Percentiles rank a stretch among this genome's conserved stretches.
phyloP scores from a whole-genome alignment of 2,888 invertebrate genomes.

The Napeogenes inachia region DNA sequence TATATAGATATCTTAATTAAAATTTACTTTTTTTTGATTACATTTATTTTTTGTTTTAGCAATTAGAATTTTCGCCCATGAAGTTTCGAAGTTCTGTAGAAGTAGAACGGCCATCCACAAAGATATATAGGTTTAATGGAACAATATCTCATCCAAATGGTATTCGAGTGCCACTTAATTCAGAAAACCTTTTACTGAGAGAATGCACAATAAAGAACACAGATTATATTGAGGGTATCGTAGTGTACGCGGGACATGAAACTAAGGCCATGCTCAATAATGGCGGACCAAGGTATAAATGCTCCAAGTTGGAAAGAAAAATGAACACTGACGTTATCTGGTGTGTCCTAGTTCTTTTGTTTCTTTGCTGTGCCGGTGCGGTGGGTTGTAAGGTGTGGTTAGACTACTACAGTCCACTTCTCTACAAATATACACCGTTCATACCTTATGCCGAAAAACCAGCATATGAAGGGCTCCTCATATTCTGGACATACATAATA shows the following conservation, averaged over 20 bases:
- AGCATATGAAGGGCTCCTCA: conserved; percentile 86
- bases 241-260: conserved; percentile 97
- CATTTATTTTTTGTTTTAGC: conserved; percentile 63
- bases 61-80: conserved; percentile 84
- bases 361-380: conserved; percentile 93
- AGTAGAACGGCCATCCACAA: conserved; percentile 96
- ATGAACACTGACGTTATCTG: conserved; percentile 98
- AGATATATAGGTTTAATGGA: conserved; percentile 96
- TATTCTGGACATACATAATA: conserved; percentile 97
- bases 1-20: too few species aligned
- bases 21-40: too few species aligned
- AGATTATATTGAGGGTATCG: conserved; percentile 96
- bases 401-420: conserved; percentile 67
- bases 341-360: conserved; percentile 94
- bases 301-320: conserved; percentile 92
- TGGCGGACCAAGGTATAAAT: conserved; percentile 94
- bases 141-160: conserved; percentile 89
- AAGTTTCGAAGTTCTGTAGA: conserved; percentile 91
- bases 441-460: conserved; percentile 79
- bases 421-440: conserved; percentile 80
- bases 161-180: conserved; percentile 86
- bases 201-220: conserved; percentile 98
- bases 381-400: conserved; percentile 94
- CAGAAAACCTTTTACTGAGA: conserved; percentile 93
- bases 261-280: conserved; percentile 99